phyloP scores from a whole-genome alignment of 2,888 invertebrate genomes.

The Cotesia congregata region DNA sequence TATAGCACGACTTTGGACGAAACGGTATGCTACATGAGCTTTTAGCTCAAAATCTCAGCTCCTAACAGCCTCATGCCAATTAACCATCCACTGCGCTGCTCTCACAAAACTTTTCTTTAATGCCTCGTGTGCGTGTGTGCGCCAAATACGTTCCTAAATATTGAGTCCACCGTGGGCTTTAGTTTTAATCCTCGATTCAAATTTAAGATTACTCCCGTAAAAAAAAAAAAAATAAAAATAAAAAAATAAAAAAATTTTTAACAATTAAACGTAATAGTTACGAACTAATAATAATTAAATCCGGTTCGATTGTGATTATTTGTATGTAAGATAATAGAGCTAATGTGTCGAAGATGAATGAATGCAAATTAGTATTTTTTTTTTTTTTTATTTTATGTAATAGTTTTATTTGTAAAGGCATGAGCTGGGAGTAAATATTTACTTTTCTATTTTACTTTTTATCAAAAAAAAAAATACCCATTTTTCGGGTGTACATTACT shows the following conservation, averaged over 20 bases:
- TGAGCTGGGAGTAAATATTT: conserved; percentile 49
- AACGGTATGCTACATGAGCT: conserved; percentile 93
- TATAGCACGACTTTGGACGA: conserved; percentile 98
- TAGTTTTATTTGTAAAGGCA: conserved; percentile 40
- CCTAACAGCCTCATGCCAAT: conserved; percentile 64
- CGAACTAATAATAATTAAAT: neutral
- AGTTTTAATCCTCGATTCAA: conserved; percentile 14
- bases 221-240: conserved; percentile 4
- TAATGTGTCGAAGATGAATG: conserved; percentile 47
- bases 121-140: conserved; percentile 21
- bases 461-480: conserved; percentile 41
- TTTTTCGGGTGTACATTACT: conserved; percentile 29
- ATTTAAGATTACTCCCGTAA: conserved; percentile 3
- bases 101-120: conserved; percentile 26
- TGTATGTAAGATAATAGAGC: conserved; percentile 30
- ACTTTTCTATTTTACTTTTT: conserved; percentile 26
- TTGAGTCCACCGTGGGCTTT: neutral
- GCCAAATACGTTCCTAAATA: conserved; percentile 27
- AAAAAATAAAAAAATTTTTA: neutral
- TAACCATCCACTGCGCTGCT: conserved; percentile 46
- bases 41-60: conserved; percentile 48
- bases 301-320: neutral
- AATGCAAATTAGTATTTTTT: conserved; percentile 17
- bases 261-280: neutral
- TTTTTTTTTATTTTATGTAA: neutral